Percentiles rank a stretch among this genome's conserved stretches.
Conservation (phyloP, 2,888 invertebrate species). For the Andrena marginata region DNA sequence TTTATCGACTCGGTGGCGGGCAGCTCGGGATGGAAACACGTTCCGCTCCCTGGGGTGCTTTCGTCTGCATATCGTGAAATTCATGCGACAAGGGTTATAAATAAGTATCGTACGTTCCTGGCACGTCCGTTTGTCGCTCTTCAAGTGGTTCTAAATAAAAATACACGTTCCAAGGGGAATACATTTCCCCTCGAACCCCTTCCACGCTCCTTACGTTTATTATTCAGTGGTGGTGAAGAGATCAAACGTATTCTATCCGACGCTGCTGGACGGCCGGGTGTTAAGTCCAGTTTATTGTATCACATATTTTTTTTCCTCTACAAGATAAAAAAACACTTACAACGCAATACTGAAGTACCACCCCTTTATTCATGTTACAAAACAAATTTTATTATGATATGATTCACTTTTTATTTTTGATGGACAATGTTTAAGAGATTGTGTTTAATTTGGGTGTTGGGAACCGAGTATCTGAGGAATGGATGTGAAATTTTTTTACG, state of each 20-base stretch:
- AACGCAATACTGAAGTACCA: too few species aligned
- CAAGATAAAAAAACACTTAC: background rate
- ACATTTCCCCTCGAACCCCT: slow-evolving; percentile 44
- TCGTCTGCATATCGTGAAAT: slow-evolving; percentile 69
- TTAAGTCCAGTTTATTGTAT: background rate
- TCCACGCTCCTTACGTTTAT: slow-evolving; percentile 30
- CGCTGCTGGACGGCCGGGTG: background rate
- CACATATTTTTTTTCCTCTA: background rate
- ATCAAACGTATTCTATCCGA: slow-evolving; percentile 26
- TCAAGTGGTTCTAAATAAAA: slow-evolving; percentile 66
- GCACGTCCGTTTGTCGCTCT: slow-evolving; percentile 64
- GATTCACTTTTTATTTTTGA: too few species aligned
- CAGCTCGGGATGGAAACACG: slow-evolving; percentile 48
- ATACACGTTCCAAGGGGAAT: slow-evolving; percentile 62
- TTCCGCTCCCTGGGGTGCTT: slow-evolving; percentile 56
- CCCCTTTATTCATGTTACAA: too few species aligned
- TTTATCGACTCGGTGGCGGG: slow-evolving; percentile 53
- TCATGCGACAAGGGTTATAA: slow-evolving; percentile 72
- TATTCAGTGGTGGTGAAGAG: slow-evolving; percentile 37
- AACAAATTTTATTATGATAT: too few species aligned
- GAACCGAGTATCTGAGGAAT: too few species aligned
- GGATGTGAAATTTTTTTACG: too few species aligned
- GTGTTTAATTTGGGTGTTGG: too few species aligned
- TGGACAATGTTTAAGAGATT: too few species aligned
- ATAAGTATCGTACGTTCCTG: slow-evolving; percentile 69